Conservation (phyloP, 2,113 vertebrate species). For the Arvicanthis niloticus region DNA sequence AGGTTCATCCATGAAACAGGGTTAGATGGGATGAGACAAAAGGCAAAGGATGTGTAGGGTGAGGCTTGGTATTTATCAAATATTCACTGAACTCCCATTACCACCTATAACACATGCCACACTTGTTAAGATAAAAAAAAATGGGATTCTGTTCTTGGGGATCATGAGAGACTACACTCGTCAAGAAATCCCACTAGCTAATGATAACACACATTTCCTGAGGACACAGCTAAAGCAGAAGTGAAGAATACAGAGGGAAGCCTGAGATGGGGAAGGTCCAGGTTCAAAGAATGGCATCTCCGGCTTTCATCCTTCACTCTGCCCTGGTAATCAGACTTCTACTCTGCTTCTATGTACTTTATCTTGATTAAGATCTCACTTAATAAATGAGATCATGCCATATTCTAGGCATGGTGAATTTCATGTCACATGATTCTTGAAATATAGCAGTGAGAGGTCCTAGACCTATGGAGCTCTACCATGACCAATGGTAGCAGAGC, state of each 20-base stretch:
- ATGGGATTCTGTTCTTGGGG: background rate
- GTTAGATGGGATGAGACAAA: background rate
- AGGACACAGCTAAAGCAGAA: background rate
- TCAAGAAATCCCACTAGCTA: background rate
- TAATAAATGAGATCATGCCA: background rate
- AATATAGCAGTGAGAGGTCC: background rate
- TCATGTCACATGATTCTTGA: background rate
- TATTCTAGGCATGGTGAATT: background rate
- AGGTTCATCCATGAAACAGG: background rate
- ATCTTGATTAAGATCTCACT: background rate
- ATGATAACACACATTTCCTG: background rate
- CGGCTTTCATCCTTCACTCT: no score
- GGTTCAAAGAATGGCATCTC: background rate
- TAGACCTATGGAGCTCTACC: fast-evolving
- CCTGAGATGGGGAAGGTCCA: background rate
- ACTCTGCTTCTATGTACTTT: background rate
- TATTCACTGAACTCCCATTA: background rate
- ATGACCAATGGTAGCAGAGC: background rate
- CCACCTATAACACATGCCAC: background rate
- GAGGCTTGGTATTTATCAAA: background rate
- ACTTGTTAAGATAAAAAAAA: background rate
- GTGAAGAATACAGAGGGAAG: background rate
- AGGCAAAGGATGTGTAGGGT: background rate
- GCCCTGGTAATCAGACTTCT: background rate
- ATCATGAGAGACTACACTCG: background rate